phyloP scores from a whole-genome alignment of 2,888 invertebrate species.

The Diarsia mendica region DNA sequence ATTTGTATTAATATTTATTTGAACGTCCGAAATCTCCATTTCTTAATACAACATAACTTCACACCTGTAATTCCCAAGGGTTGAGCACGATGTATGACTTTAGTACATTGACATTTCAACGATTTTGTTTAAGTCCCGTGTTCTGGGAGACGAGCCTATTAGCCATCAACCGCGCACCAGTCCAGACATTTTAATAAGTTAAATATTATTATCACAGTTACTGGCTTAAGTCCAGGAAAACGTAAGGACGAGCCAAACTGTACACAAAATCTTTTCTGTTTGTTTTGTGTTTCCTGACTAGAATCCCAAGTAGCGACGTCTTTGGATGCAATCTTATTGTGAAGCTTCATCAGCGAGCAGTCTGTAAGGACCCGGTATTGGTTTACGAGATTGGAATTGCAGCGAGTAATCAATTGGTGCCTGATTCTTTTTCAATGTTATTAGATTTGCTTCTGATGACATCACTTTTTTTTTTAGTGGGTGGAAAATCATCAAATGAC shows the following conservation, averaged over 20 bases:
- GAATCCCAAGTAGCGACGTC: constrained; percentile 12
- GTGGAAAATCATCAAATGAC: too few species aligned
- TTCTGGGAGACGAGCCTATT: background rate
- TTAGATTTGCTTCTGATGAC: constrained; percentile 2
- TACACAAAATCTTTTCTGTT: constrained; percentile 17
- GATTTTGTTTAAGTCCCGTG: background rate
- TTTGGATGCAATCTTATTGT: constrained; percentile 15
- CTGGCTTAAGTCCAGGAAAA: constrained; percentile 10
- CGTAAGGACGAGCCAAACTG: background rate
- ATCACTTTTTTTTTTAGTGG: too few species aligned
- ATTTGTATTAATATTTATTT: constrained; percentile 51
- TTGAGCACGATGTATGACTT: background rate
- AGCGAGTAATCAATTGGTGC: constrained; percentile 5
- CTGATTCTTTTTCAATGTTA: background rate
- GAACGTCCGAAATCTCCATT: background rate
- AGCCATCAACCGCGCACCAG: background rate
- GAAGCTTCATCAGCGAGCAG: background rate
- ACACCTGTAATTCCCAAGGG: background rate
- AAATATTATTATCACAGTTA: background rate
- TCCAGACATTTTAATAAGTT: background rate
- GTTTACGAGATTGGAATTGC: background rate
- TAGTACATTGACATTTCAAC: background rate
- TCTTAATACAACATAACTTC: background rate
- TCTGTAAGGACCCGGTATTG: background rate
- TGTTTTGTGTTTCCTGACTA: constrained; percentile 4